Evolutionary conservation across 1,140 invertebrate species (phyloP), one percentile per base, ranked within the genome.

Genomic region (Monomorium pharaonis): DNA sequence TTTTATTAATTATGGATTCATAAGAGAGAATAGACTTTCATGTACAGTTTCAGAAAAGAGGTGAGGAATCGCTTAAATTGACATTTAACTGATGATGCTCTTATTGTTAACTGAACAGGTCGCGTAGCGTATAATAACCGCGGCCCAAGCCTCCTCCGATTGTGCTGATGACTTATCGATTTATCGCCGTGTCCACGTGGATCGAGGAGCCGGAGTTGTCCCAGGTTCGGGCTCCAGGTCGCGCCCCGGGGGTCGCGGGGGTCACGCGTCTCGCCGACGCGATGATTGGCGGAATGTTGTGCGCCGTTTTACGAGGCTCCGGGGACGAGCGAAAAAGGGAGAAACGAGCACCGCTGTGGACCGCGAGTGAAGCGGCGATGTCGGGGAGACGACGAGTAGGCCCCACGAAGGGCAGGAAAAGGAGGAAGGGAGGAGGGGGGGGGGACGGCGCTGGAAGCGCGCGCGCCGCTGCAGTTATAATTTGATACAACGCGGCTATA

Each of bases 221-320:
- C 85, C 69, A 63, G 60, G 86, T 87, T 88, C 37, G 72, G n/a
- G 67, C 67, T 65, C 42, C 70, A 81, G 88, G 87, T 77, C 84
- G 75, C 56, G 62, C 58, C 33, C 44, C 33, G 47, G 21, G 62
- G 86, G 62, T 89, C 88, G 18, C 37, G 24, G 47, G 37, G 87
- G 70, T 88, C 76, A 88, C 70, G 21, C 63, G 74, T 80, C 87
- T 88, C 90, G 81, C 60, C 84, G 54, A 65, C 51, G 83, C 72
- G 89, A 92, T 92, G 90, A 92, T 91, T 89, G 91, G 89, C 88
- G 89, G 91, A 92, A 92, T 92, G 78, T n/a, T 81, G 85, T 77
- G 85, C 88, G 85, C 90, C 77, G 87, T 88, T 92, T 92, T 92
- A 91, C 91, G 91, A 92, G 78, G 88, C 88, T 65, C 89, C 84